phyloP scores from a whole-genome alignment of 2,888 invertebrate species.

The Hydriomena furcata region DNA sequence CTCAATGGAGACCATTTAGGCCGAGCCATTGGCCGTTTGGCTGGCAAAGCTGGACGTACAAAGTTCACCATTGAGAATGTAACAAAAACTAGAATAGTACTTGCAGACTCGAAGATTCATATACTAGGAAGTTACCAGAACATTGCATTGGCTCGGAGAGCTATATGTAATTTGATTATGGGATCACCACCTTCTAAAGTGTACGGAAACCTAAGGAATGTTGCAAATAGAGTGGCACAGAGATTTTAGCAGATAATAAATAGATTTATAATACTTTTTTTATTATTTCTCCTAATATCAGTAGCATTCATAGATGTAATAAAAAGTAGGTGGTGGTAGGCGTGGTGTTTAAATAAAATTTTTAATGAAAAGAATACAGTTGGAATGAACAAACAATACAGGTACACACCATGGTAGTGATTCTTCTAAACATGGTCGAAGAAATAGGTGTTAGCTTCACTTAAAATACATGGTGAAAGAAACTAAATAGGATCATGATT shows the following conservation, averaged over 20 bases:
- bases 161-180: slow-evolving; percentile 97
- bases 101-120: slow-evolving; percentile 98
- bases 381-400: no score
- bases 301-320: no score
- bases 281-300: no score
- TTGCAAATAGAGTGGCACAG: slow-evolving; percentile 92
- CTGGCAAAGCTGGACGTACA: slow-evolving; percentile 98
- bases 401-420: no score
- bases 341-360: no score
- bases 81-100: slow-evolving; percentile 98
- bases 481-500: no score
- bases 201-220: slow-evolving; percentile 95
- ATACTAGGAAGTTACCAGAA: slow-evolving; percentile 99
- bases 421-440: no score
- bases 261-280: slow-evolving; percentile 43
- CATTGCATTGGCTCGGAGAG: slow-evolving; percentile 96
- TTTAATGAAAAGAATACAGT: no score
- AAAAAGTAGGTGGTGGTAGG: no score
- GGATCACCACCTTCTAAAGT: slow-evolving; percentile 99
- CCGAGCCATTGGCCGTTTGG: slow-evolving; percentile 97
- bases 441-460: no score
- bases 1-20: slow-evolving; percentile 97
- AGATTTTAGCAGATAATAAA: slow-evolving; percentile 83
- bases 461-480: no score
- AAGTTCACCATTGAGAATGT: slow-evolving; percentile 99